Evolutionary conservation across 2,113 vertebrate genomes (phyloP), one percentile per base, ranked within the genome.

Genomic region (Myocastor coypus): DNA sequence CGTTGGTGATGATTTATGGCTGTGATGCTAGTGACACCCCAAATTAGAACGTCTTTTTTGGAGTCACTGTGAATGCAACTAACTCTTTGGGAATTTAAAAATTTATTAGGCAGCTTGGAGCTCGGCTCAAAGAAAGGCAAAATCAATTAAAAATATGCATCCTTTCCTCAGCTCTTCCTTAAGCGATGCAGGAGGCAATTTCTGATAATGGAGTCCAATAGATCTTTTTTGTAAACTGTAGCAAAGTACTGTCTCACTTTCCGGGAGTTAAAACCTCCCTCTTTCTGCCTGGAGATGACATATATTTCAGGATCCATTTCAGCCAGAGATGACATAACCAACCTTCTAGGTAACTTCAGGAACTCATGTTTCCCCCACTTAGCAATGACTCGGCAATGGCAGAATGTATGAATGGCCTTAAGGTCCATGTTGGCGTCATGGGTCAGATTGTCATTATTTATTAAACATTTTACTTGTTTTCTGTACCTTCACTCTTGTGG

Each of bases 361-460:
- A 95, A 85, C 91, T 96, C 89, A 42, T 81, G 68, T 94, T 97
- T 95, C 91, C 94, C 61, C 75, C 32, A 57, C 50, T 96, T 46
- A 94, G 91, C 55, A 77, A 63, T 97, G 97, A 95, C 89, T 97
- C 94, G 85, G 95, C 20, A 1, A 93, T 73, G 81, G 42, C 78
- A 94, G 71, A 37, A 71, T 61, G 40, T 87, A 42, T 95, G 94
- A 97, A 89, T 95, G 96, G 94, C 64, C 63, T 92, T 94, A 81
- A 91, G 93, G 86, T 73, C 46, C 81, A 37, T 7, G n/a, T 93
- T 97, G 96, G 83, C 55, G 32, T 89, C 89, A 89, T 91, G 89
- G 34, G 52, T 96, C 93, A 30, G 50, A 93, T 96, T 93, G 91
- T 96, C 96, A 97, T 96, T 97, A 96, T 91, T 97, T 96, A 97